A percentile compares a stretch with the other conserved stretches of the same genome.
Conservation (phyloP, 2,888 invertebrate genomes). For the Amiota minor region DNA sequence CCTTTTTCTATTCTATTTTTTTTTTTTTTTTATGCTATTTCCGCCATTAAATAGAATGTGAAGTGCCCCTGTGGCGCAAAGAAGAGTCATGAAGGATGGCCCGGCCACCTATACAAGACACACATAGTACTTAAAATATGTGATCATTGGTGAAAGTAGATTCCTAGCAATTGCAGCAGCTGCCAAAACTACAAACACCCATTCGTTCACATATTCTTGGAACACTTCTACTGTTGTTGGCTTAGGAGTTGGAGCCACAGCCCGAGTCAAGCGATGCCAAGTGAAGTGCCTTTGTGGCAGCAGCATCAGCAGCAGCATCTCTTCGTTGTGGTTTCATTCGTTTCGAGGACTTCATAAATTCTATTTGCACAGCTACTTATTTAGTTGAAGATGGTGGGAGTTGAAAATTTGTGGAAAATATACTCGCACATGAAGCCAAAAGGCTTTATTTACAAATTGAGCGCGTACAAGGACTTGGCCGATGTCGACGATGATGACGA, state of each 20-base stretch:
- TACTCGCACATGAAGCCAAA: neutral
- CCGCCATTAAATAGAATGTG: slow-evolving; percentile 8
- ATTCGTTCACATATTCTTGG: neutral
- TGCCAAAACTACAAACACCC: slow-evolving; percentile 12
- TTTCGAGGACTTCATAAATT: slow-evolving; percentile 14
- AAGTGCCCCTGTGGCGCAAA: neutral
- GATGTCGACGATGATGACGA: too few species aligned
- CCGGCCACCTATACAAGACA: too few species aligned
- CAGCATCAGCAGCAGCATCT: slow-evolving; percentile 2
- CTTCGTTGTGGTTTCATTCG: too few species aligned
- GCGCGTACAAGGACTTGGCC: neutral
- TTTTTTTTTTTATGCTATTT: neutral
- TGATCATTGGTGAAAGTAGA: too few species aligned
- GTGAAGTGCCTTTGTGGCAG: neutral
- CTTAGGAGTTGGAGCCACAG: slow-evolving; percentile 32
- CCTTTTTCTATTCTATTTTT: neutral
- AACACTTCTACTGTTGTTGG: too few species aligned
- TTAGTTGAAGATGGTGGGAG: slow-evolving; percentile 1
- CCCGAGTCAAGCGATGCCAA: neutral
- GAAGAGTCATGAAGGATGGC: too few species aligned
- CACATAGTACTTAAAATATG: too few species aligned
- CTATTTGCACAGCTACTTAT: slow-evolving; percentile 26
- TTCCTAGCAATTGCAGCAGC: slow-evolving; percentile 29
- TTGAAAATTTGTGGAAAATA: neutral
- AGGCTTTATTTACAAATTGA: slow-evolving; percentile 27